Evolutionary conservation across 2,888 invertebrate species (phyloP).

Genomic region (Itoplectis maculator): DNA sequence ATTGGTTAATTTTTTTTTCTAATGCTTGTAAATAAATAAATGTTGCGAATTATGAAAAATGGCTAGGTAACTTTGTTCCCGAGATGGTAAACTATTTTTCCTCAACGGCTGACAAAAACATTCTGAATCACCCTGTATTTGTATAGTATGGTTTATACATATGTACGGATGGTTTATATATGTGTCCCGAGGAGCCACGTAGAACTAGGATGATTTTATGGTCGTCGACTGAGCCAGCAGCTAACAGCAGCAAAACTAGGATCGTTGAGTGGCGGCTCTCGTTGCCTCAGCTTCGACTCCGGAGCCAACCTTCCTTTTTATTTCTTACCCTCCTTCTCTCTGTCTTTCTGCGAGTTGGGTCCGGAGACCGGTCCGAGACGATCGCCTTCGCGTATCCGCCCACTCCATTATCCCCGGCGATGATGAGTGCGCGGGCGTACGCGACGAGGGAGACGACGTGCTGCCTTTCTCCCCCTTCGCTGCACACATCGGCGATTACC

Average conservation of each 20-base stretch:
- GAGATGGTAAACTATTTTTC: too few relatives aligned
- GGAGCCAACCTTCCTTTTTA: slow-evolving; percentile 47
- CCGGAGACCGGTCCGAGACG: too few relatives aligned
- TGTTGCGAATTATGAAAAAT: too few relatives aligned
- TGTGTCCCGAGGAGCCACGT: slow-evolving; percentile 64
- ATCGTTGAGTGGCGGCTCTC: slow-evolving; percentile 81
- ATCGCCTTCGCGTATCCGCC: slow-evolving; percentile 81
- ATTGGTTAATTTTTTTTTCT: too few relatives aligned
- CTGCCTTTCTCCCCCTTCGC: slow-evolving; percentile 76
- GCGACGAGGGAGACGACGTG: too few relatives aligned
- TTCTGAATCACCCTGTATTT: too few relatives aligned
- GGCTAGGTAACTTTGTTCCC: too few relatives aligned
- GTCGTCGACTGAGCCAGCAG: slow-evolving; percentile 74
- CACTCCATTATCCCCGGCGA: slow-evolving; percentile 83
- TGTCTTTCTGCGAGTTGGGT: slow-evolving; percentile 66
- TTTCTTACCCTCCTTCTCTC: slow-evolving; percentile 28
- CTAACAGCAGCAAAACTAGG: slow-evolving; percentile 16
- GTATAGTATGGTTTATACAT: too few relatives aligned
- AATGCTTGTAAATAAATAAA: too few relatives aligned
- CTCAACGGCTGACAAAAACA: too few relatives aligned
- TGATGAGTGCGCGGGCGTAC: slow-evolving; percentile 84
- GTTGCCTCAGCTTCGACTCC: slow-evolving; percentile 77
- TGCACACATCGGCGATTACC: slow-evolving; percentile 81
- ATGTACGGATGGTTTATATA: slow-evolving; percentile 5
- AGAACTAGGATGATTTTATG: slow-evolving; percentile 81